These are phyloP conservation scores for Kuschelorhynchus macadamiae DNA, from an alignment of 2,888 invertebrate species.

Conservation along the genomic window DNA sequence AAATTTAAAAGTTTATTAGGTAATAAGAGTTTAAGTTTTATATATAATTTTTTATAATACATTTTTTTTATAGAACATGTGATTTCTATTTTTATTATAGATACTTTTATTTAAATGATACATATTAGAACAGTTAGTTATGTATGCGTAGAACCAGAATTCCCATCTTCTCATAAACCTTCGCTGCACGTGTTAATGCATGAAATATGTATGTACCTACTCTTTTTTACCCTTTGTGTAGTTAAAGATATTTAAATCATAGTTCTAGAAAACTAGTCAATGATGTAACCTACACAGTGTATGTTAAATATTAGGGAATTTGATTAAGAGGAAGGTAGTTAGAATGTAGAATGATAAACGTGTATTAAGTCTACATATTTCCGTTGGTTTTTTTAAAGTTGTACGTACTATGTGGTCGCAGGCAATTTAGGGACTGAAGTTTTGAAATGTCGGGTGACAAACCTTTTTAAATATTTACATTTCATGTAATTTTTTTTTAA, in stretches of 20 bases:
- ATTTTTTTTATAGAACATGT: constrained; percentile 5
- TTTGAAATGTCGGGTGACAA: too few relatives aligned
- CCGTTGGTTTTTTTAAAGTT: too few relatives aligned
- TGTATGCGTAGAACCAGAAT: constrained; percentile 8
- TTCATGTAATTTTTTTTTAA: too few relatives aligned
- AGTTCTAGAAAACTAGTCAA: constrained; percentile 19
- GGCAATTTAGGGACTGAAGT: too few relatives aligned
- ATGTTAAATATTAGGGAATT: constrained; percentile 11
- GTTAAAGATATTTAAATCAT: constrained; percentile 13
- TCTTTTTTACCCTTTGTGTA: neutral
- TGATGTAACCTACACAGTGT: neutral
- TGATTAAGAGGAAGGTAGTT: neutral
- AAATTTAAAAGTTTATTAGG: constrained; percentile 7
- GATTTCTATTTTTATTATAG: constrained; percentile 11
- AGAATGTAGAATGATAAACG: too few relatives aligned
- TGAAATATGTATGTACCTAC: neutral
- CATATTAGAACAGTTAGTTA: neutral
- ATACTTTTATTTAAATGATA: neutral
- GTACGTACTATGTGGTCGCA: too few relatives aligned
- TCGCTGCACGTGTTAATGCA: too few relatives aligned
- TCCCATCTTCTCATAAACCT: constrained; percentile 19
- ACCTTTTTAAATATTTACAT: too few relatives aligned
- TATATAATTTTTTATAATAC: constrained; percentile 8
- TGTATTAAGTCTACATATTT: too few relatives aligned
- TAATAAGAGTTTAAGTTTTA: constrained; percentile 4